Evolutionary conservation across 1,140 invertebrate genomes (phyloP).

Genomic region (Ips nitidus): DNA sequence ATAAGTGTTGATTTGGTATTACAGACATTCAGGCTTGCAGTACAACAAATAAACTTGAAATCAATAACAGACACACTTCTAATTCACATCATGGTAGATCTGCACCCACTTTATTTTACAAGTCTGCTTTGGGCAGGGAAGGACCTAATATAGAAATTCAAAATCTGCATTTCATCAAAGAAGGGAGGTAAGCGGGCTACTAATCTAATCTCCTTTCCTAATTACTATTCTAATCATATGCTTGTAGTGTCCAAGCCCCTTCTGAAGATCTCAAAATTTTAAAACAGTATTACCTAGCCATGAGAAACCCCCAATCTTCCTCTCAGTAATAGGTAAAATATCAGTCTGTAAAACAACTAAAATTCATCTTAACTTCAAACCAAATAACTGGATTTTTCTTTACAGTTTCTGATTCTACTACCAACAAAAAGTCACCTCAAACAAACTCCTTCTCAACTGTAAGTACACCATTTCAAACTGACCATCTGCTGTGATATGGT

Average conservation of each 20-base stretch:
- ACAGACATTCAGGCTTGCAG: constrained; percentile 28
- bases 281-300: constrained; percentile 8
- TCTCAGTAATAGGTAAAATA: constrained; percentile 22
- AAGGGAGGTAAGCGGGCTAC: background rate
- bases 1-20: constrained; percentile 7
- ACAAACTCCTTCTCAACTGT: too few species aligned
- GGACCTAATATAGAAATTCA: background rate
- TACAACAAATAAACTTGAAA: constrained; percentile 27
- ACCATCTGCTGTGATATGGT: too few species aligned
- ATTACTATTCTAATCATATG: too few species aligned
- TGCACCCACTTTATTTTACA: background rate
- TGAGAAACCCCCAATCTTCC: constrained; percentile 2
- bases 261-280: background rate
- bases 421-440: too few species aligned
- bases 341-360: constrained; percentile 3
- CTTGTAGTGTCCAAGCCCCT: too few species aligned
- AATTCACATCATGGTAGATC: constrained; percentile 1
- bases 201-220: too few species aligned
- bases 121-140: constrained; percentile 7
- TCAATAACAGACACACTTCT: constrained; percentile 1
- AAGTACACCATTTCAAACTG: too few species aligned
- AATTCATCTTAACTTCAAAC: background rate
- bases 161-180: background rate
- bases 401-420: too few species aligned
- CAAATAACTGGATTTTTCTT: too few species aligned